Conservation (phyloP, 2,113 vertebrate species). For the Thamnaconus septentrionalis region DNA sequence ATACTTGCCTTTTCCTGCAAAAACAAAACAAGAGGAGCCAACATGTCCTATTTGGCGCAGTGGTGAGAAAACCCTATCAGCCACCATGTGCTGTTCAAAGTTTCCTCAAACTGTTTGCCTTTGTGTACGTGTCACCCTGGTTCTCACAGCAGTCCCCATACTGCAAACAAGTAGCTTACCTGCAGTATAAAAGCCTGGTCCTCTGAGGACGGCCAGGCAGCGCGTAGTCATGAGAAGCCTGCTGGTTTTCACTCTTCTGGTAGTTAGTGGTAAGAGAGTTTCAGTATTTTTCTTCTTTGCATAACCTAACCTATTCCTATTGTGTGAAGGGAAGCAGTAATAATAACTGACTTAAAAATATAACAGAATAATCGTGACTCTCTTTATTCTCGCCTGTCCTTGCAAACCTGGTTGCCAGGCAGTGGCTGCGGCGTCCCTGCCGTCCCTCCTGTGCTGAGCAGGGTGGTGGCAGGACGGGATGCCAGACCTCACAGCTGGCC, state of each 20-base stretch:
- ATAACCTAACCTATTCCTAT: no score
- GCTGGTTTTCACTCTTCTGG: conserved; percentile 58
- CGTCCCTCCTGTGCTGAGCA: conserved; percentile 55
- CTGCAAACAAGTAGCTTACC: conserved; percentile 48
- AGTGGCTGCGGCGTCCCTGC: conserved; percentile 69
- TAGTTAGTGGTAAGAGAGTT: conserved; percentile 57
- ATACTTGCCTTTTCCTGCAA: no score
- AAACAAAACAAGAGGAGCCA: neutral
- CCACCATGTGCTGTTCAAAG: conserved; percentile 29
- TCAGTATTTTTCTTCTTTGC: neutral
- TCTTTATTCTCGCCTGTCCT: neutral
- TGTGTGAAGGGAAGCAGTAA: no score
- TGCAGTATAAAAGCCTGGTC: conserved; percentile 35
- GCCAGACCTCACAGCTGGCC: conserved; percentile 74
- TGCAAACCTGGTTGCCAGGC: conserved; percentile 34
- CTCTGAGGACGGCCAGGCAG: neutral
- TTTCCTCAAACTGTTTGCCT: conserved; percentile 27
- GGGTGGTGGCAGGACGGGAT: conserved; percentile 73
- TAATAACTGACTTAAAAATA: neutral
- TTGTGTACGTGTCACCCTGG: conserved; percentile 12
- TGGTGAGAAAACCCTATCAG: conserved; percentile 50
- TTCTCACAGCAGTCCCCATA: conserved; percentile 14
- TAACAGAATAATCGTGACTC: neutral
- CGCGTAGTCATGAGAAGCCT: conserved; percentile 62
- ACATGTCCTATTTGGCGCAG: neutral